These are phyloP conservation scores for Amphipoea oculea DNA, from an alignment of 2,888 invertebrate genomes.

Conservation along the genomic window DNA sequence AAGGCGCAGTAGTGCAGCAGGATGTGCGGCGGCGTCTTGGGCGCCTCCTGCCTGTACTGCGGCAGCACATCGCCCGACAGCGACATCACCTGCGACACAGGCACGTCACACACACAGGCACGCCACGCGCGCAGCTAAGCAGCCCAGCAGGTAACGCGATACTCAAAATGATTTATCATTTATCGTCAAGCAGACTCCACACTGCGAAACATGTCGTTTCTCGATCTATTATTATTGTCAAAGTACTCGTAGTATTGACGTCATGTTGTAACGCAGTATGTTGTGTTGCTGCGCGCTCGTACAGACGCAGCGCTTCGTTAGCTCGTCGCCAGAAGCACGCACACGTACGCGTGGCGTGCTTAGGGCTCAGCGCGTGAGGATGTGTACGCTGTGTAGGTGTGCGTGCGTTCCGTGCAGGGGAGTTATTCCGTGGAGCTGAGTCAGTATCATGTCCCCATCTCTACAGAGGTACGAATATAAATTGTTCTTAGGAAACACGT, in stretches of 20 bases:
- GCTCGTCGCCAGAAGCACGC: neutral
- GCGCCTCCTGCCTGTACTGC: slow-evolving; percentile 99
- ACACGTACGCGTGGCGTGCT: neutral
- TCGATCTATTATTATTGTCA: neutral
- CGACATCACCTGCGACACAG: slow-evolving; percentile 93
- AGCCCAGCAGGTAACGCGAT: neutral
- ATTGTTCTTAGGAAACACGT: neutral
- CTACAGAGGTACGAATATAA: neutral
- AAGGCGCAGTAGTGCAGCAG: slow-evolving; percentile 99
- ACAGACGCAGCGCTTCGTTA: neutral
- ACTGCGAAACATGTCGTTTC: neutral
- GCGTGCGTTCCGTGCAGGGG: slow-evolving; percentile 3
- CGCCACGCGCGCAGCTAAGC: slow-evolving; percentile 2
- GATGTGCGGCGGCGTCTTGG: slow-evolving; percentile 99
- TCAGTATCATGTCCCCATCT: neutral
- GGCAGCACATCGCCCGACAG: slow-evolving; percentile 99
- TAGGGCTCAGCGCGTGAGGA: neutral
- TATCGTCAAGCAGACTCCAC: slow-evolving; percentile 5
- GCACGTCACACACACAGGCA: neutral
- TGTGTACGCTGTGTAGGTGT: neutral
- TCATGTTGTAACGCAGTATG: slow-evolving; percentile 4
- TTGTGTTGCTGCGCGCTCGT: neutral
- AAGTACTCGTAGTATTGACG: neutral
- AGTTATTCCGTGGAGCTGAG: neutral
- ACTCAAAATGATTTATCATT: neutral